Evolutionary conservation across 2,888 invertebrate species (phyloP).

Genomic region (Troides oblongomaculatus): DNA sequence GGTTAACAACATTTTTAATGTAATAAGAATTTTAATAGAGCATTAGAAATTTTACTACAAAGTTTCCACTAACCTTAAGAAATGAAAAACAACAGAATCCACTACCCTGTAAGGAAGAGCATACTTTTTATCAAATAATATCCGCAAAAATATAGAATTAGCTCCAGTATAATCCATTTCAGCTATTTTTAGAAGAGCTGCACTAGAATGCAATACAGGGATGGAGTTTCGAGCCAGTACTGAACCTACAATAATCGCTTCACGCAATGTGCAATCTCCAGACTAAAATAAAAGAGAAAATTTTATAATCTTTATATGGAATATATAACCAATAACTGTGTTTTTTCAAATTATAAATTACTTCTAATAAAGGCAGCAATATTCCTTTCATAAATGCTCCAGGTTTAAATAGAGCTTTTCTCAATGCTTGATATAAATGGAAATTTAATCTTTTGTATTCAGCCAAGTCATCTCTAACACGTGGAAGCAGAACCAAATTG

Average conservation of each 20-base stretch:
- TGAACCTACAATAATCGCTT: constrained; percentile 97
- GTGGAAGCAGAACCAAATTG: constrained; percentile 94
- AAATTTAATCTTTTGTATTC: constrained; percentile 97
- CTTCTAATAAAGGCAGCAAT: constrained; percentile 85
- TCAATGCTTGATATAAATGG: constrained; percentile 96
- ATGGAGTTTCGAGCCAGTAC: constrained; percentile 94
- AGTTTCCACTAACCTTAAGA: constrained; percentile 84
- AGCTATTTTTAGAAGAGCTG: constrained; percentile 96
- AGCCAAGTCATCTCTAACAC: constrained; percentile 95
- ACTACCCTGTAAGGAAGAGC: constrained; percentile 97
- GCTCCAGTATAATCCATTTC: constrained; percentile 99
- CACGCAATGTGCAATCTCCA: constrained; percentile 95
- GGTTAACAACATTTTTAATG: too few relatives aligned
- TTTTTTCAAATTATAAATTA: constrained; percentile 40
- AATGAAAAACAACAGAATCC: constrained; percentile 96
- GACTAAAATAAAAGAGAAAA: constrained; percentile 70
- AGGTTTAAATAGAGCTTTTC: constrained; percentile 97
- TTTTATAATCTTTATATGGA: not conserved
- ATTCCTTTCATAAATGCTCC: constrained; percentile 98
- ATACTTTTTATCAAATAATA: constrained; percentile 98
- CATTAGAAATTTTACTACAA: not conserved
- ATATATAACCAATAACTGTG: too few relatives aligned
- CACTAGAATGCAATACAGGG: constrained; percentile 96
- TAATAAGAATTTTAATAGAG: not conserved
- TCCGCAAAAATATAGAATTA: constrained; percentile 95